A percentile compares a stretch with the other conserved stretches of the same genome.
phyloP scores from a whole-genome alignment of 2,113 vertebrate species.

The Willisornis vidua region DNA sequence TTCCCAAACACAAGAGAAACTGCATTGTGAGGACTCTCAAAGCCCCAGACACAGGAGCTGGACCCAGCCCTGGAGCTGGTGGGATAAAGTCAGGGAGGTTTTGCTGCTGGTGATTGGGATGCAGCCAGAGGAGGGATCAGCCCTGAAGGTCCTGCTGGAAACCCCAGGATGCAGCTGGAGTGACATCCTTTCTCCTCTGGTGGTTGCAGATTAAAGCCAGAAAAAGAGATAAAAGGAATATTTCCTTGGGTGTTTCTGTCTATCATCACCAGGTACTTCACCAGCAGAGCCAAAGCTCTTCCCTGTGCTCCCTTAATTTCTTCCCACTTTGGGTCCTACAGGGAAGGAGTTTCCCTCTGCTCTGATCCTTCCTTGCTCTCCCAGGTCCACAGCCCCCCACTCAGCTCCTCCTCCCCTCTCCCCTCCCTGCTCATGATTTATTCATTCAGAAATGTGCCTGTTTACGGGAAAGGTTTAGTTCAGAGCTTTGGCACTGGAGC shows the following conservation, averaged over 20 bases:
- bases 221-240: not conserved
- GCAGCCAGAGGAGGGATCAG: not conserved
- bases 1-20: not conserved
- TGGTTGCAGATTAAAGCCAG: not conserved
- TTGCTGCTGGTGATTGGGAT: not conserved
- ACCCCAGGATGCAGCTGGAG: not conserved
- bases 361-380: rapidly evolving
- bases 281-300: not conserved
- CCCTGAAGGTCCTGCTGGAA: not conserved
- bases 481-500: not conserved
- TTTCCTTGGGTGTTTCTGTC: no score
- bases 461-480: not conserved
- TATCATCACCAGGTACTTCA: not conserved
- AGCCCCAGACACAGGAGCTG: not conserved
- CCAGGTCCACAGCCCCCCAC: not conserved
- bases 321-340: not conserved
- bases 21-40: not conserved
- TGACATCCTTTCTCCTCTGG: not conserved
- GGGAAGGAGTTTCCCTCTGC: not conserved
- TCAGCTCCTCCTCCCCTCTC: not conserved
- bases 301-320: not conserved
- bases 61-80: not conserved
- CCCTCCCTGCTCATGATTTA: not conserved
- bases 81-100: not conserved
- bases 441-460: not conserved